Base-by-base conservation (phyloP, 2,113 vertebrate genomes). In the Rhinopomastus cyanomelas region DNA sequence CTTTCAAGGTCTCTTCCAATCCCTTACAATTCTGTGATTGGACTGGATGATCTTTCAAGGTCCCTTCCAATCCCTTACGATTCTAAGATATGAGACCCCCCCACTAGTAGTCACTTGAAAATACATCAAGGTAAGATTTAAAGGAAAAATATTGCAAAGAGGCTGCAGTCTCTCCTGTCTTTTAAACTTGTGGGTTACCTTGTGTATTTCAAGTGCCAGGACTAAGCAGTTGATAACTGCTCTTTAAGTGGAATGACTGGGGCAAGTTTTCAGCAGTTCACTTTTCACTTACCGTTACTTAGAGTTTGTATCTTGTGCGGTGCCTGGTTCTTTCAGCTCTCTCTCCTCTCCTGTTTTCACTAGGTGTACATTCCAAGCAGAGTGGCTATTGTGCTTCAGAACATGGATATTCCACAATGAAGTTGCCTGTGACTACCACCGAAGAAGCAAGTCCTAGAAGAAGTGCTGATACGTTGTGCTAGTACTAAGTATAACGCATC, bases 281-380 rank as follows among this genome's bases (percentile, higher is more conserved):
- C 30, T 85, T 72, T 51, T 42, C 26, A 36, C 22, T 7, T 74
- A 29, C 12, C 69, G 19, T 34, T 59, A 17, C 16, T 55, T 68
- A 61, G 22, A 88, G 78, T 16, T 46, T 32, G 7, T 64, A 6
- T 87, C 8, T 18, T 55, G 8, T 51, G 46, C 65, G 15, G 3
- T 16, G 64, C 19, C 53, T 85, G 34, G 0, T 30, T 49, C 76
- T 66, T 85, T 88, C 89, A 96, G 14, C 80, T 76, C 2, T 61
- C 89, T 7, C 44, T 90, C 48, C 87, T 92, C 48, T 93, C 42
- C 0, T 85, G 4, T 87, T 88, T 90, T 81, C 62, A 61, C 37
- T 92, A 98, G 97, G 97, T 97, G 72, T 98, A 98, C 97, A 98
- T 98, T 98, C 98, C 98, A 89, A 98, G 95, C 96, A 97, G 98